Base-by-base conservation (phyloP, 1,140 invertebrate genomes). In the Lethocerus indicus region DNA sequence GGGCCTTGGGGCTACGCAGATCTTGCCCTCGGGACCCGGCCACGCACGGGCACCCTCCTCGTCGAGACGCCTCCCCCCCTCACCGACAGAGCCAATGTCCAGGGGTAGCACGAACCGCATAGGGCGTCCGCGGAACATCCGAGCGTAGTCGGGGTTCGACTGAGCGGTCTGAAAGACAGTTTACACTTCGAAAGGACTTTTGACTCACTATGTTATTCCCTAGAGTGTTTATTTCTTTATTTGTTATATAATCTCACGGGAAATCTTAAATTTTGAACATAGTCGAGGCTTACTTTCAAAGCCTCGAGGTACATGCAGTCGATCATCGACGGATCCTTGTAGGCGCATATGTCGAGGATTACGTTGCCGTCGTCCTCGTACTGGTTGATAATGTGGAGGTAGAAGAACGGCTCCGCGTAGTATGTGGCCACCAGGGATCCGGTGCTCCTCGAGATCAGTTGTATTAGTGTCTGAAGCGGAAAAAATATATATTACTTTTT, bases 381-480 rank as follows among this genome's bases (percentile, higher is more conserved):
- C 45, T 83, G 77, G 66, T 94, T 94, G 46, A 92, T 87, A 27
- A 88, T 83, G 59, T 94, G 90, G 2, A 92, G 70, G 56, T 80
- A 89, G 59, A 92, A 91, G 52, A 92, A 80, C 0, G 78, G 65
- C 48, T 86, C 78, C 0, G 84, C 72, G 20, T 74, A 59, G 59
- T 76, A 83, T 39, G 71, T 75, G 37, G 69, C 71, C 1, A 64
- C 61, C 36, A 76, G 55, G 57, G 72, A 64, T 2, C 80, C 81
- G 24, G 68, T 75, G 46, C 68, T 57, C 25, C 80, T 70, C 5
- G 73, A 74, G 1, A 90, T 64, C 0, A 89, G 64, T 53, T 85
- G 75, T 56, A 91, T 77, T 32, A 81, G 64, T 0, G 84, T 87
- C 73, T 86, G 64, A 42, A n/a, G n/a, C n/a, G n/a, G n/a, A n/a